Conservation (phyloP, 2,797 vertebrate genomes). For the Hypotaenidia philippensis region DNA sequence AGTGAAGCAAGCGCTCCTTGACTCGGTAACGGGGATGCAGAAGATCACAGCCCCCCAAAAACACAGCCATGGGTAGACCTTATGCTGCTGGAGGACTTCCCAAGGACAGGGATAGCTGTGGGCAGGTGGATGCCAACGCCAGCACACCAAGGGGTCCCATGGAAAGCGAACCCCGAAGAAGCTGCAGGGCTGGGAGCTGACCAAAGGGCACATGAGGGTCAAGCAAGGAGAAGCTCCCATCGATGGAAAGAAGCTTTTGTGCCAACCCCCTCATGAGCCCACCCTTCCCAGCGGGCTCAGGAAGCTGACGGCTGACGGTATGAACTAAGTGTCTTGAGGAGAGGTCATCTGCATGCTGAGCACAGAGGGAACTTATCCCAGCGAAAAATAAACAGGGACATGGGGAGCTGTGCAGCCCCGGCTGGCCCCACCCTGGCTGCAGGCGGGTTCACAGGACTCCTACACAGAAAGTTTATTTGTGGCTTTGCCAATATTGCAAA, state of each 20-base stretch:
- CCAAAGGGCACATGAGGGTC: background rate
- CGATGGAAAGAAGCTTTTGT: background rate
- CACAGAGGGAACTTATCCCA: background rate
- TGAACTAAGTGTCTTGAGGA: background rate
- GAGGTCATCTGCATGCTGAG: background rate
- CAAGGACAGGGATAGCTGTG: background rate
- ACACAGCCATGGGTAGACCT: background rate
- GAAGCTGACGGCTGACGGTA: background rate
- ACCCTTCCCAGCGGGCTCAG: background rate
- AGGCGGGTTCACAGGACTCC: background rate
- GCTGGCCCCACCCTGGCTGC: background rate
- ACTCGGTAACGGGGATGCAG: background rate
- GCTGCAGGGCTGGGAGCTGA: background rate
- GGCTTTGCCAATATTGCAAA: constrained; percentile 58
- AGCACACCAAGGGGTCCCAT: background rate
- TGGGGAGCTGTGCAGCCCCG: background rate
- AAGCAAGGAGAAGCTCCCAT: background rate
- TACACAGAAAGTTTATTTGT: constrained; percentile 27
- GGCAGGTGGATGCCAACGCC: background rate
- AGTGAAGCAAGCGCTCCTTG: background rate
- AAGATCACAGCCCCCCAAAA: background rate
- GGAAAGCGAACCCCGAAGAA: background rate
- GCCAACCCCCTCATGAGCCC: background rate
- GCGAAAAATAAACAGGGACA: background rate
- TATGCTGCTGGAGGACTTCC: background rate